Evolutionary conservation across 2,888 invertebrate species (phyloP), one percentile per base, ranked within the genome.

Genomic region (Leucoma salicis): DNA sequence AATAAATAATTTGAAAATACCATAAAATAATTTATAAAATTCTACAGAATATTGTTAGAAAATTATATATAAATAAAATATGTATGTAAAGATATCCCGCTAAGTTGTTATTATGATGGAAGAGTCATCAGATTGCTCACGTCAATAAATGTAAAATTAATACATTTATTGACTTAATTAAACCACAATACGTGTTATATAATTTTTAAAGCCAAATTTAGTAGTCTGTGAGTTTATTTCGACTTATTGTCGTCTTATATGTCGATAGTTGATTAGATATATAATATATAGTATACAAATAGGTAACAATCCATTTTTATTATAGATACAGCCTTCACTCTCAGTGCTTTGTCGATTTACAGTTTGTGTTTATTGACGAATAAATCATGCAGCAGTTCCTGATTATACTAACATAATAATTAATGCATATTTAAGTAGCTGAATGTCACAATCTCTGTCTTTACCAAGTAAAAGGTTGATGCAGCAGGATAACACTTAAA

Each of bases 141-240:
- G 28, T 67, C 68, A 73, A 76, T 80, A 78, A 78, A 82, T 85
- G 85, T 78, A 82, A 78, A 75, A 71, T 74, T 74, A 79, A 81
- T 80, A 82, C 76, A 69, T 81, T 79, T 57, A 78, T 78, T 83
- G 85, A 83, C 87, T 84, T 79, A 79, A 82, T 82, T 87, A 88
- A 83, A 87, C 82, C 82, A 80, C 74, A 76, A 81, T 80, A 83
- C 69, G 80, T 78, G 81, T 84, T 70, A 84, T 86, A 88, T 79
- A 78, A 71, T 73, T 84, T 83, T 90, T 90, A 90, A 90, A 90
- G 90, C 90, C 89, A 90, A 89, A 88, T 89, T 83, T 86, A 42
- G 81, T 85, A 90, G 90, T 90, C 90, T 90, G 90, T 90, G 82
- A 82, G 87, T 83, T 89, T 80, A 85, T 83, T 82, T 75, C 82